Conservation (phyloP, 2,113 vertebrate genomes). For the Dicaeum eximium region DNA sequence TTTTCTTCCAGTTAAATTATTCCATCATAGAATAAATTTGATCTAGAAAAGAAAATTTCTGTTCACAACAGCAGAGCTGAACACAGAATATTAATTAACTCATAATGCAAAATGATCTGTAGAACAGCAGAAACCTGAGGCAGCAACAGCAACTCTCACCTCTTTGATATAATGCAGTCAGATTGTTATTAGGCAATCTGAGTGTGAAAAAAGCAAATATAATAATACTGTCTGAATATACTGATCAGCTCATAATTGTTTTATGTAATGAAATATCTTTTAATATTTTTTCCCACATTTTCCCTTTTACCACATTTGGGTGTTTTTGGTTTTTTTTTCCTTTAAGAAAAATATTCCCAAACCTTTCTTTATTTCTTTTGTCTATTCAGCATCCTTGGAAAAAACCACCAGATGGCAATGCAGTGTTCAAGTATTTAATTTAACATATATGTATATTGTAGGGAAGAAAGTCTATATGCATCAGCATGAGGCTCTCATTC, state of each 20-base stretch:
- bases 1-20: neutral
- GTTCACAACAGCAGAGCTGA: neutral
- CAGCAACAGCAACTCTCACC: neutral
- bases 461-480: neutral
- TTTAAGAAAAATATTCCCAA: neutral
- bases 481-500: neutral
- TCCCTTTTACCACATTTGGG: neutral
- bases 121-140: neutral
- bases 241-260: neutral
- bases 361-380: neutral
- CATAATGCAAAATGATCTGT: neutral
- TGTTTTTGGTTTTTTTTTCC: neutral
- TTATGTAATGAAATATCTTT: neutral
- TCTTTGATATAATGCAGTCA: neutral
- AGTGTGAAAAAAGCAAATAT: neutral
- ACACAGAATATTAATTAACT: neutral
- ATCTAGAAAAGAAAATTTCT: neutral
- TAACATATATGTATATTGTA: neutral
- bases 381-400: slow-evolving; percentile 25
- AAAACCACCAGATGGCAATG: slow-evolving; percentile 72
- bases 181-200: neutral
- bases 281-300: neutral
- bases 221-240: neutral
- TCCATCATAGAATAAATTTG: neutral
- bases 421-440: slow-evolving; percentile 54